A percentile compares a stretch with the other conserved stretches of the same genome.
Conservation (phyloP, 1,140 invertebrate species). For the Caenorhabditis brenneri region DNA sequence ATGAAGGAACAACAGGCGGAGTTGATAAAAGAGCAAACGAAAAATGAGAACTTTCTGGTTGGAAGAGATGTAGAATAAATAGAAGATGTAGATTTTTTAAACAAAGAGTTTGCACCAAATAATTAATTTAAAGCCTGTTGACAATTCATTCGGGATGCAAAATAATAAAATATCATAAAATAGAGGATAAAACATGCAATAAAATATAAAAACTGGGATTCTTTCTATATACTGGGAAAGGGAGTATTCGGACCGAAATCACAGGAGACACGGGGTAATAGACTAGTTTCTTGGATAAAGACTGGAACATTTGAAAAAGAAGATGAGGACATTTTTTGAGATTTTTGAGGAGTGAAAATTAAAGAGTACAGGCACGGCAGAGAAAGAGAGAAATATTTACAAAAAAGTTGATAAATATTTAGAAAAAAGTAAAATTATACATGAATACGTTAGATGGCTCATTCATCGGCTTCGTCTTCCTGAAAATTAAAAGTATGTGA, state of each 20-base stretch:
- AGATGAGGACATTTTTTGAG: not conserved
- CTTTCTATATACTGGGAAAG: too few relatives aligned
- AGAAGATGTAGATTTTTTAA: too few relatives aligned
- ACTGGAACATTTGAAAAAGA: not conserved
- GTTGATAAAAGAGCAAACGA: not conserved
- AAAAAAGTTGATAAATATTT: not conserved
- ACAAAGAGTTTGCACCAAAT: too few relatives aligned
- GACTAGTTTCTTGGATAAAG: not conserved
- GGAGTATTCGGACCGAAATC: constrained; percentile 6
- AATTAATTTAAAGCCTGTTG: too few relatives aligned
- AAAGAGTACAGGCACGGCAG: not conserved
- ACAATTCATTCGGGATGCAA: too few relatives aligned
- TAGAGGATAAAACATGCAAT: too few relatives aligned
- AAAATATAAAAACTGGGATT: too few relatives aligned
- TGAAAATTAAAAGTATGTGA: not conserved
- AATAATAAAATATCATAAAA: too few relatives aligned
- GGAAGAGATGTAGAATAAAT: too few relatives aligned
- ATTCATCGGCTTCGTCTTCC: constrained; percentile 14
- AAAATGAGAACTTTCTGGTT: not conserved
- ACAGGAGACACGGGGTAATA: not conserved
- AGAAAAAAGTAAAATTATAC: not conserved
- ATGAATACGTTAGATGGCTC: not conserved
- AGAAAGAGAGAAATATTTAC: not conserved
- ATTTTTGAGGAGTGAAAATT: not conserved
- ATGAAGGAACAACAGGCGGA: constrained; percentile 1